These are phyloP conservation scores for Drosophila insularis DNA, from an alignment of 1,140 invertebrate genomes.

Conservation along the genomic window DNA sequence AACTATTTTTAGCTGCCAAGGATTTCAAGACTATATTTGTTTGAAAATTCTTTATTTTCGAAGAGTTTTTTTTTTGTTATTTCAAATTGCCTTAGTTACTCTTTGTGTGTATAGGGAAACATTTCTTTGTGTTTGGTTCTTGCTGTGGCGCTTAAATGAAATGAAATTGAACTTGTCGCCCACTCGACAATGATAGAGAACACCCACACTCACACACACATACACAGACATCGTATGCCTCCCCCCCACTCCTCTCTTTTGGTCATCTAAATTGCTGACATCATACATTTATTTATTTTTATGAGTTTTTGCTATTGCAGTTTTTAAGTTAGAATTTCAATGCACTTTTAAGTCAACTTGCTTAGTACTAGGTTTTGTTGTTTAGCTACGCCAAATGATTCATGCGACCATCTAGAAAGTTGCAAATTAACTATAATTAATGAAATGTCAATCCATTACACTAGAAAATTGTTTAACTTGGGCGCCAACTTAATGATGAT, in stretches of 20 bases:
- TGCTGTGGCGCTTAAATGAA: slow-evolving; percentile 45
- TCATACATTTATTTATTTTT: slow-evolving; percentile 51
- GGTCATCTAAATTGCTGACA: slow-evolving; percentile 51
- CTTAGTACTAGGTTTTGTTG: slow-evolving; percentile 29
- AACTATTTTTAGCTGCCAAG: background rate
- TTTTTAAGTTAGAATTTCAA: slow-evolving; percentile 56
- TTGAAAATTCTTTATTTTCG: too few species aligned
- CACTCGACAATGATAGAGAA: slow-evolving; percentile 43
- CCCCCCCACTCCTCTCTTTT: background rate
- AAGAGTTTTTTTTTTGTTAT: too few species aligned
- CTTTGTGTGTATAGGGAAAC: too few species aligned
- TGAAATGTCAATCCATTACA: slow-evolving; percentile 46
- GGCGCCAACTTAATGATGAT: slow-evolving; percentile 6
- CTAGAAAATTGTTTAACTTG: slow-evolving; percentile 6
- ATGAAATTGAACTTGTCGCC: slow-evolving; percentile 70
- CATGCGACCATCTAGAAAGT: slow-evolving; percentile 31
- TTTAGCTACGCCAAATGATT: slow-evolving; percentile 40
- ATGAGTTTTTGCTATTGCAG: slow-evolving; percentile 37
- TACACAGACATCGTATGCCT: background rate
- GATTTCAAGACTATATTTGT: too few species aligned
- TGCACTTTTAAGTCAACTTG: slow-evolving; percentile 72
- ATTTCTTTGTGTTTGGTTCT: slow-evolving; percentile 14
- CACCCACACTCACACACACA: background rate
- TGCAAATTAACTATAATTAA: slow-evolving; percentile 59
- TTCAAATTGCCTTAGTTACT: too few species aligned